Evolutionary conservation across 2,888 invertebrate species (phyloP), one percentile per base, ranked within the genome.

Genomic region (Trichogramma evanescens): DNA sequence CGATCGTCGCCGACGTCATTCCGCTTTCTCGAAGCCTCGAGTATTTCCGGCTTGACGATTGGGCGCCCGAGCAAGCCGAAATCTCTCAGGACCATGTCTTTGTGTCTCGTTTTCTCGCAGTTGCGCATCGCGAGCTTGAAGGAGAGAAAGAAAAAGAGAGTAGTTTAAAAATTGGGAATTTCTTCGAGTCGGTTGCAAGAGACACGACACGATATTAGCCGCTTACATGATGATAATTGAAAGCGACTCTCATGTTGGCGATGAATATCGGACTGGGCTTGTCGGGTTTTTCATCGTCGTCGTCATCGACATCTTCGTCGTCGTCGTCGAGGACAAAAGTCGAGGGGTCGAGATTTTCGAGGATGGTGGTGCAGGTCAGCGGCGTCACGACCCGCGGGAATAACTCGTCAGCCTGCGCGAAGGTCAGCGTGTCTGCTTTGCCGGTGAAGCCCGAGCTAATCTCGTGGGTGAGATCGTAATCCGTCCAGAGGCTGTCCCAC

Each of bases 401-500:
- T 10, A 89, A 86, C 79, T 85, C 92, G 75, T 89, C 89, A 1
- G 86, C 82, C 72, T 93, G 93, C 6, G 87, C 89, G 63, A 86
- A 86, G 0, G 89, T 87, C 39, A 82, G 73, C 0, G 86, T 76
- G 63, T 88, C 87, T n/a, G 83, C 81, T 39, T 87, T 84, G 0
- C 84, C 81, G 70, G 87, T 81, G 4, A 87, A 76, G 0, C 89
- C 82, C 0, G 82, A 78, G 74, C 93, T 92, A 7, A 89, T 79
- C 76, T 94, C 93, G 70, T 91, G 91, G 4, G 84, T 78, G 42
- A 93, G 73, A 69, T 93, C 93, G 68, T 87, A 89, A 59, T 91
- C 88, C 0, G 85, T 86, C 85, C 91, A 91, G 1, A 82, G 76
- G 66, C 87, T 85, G 41, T 89, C 71, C 0, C 87, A 86, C 0